Base-by-base conservation (phyloP, 2,888 invertebrate species). In the Torymus texanus region DNA sequence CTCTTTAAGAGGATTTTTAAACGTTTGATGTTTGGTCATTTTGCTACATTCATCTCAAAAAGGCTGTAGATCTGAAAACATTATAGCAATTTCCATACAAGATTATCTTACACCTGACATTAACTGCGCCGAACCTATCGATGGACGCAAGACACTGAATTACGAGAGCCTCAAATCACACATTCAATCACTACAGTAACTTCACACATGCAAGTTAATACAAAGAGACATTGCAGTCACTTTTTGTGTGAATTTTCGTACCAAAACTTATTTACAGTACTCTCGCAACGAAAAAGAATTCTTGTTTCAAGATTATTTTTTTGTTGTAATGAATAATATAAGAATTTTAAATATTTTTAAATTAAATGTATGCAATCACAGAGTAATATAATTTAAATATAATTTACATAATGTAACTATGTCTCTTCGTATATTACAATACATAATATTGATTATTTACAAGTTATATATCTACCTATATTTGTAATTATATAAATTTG, bases 401-500 rank as follows among this genome's bases (percentile, higher is more conserved):
- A 79, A 79, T 78, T 77, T 75, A 72, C 75, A 75, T 78, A 74
- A 75, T 75, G 70, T 70, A 76, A 73, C 70, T 81, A 78, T 77
- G 79, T 79, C 72, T 82, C 77, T 78, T 78, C 58, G 73, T 76
- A 76, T 76, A 79, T 67, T 78, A 79, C 78, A 75, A 79, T 79
- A 75, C 75, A 79, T 71, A 75, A 72, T 82, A 82, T 78, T 79
- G 51, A 79, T 78, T 81, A 81, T 81, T 77, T 81, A 81, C 81
- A 81, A 58, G 56, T 79, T 78, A 75, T 79, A 75, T 75, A 79
- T 75, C 62, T 80, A 82, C 65, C 70, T 79, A 82, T 79, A 66
- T 75, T 82, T 79, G 62, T 82, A 82, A 78, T 79, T 72, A 79
- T 78, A 81, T 82, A 85, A 81, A 88, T 88, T 88, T 88, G 88